Evolutionary conservation across 2,797 vertebrate genomes (phyloP), one percentile per base, ranked within the genome.

Genomic region (Bradypus variegatus): DNA sequence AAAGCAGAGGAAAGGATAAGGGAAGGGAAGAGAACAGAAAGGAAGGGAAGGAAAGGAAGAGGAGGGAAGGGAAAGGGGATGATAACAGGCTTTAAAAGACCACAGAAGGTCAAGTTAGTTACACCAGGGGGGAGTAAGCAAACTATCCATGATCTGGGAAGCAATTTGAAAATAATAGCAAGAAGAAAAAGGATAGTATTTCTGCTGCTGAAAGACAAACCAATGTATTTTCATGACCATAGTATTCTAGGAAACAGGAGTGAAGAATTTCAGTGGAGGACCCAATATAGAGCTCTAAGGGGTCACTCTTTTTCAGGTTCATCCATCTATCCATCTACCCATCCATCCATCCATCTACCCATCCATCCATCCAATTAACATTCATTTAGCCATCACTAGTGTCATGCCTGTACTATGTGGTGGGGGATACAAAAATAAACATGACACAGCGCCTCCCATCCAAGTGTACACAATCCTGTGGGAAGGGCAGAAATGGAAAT

Each of bases 201-300:
- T 93, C 58, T 87, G 36, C 93, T 81, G 41, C n/a, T 62, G 73
- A 65, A 91, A 86, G 78, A 77, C 69, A 38, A 83, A 72, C 53
- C 58, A 31, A 7, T 55, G 1, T 62, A 48, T 91, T 90, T 93
- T 87, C 13, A 27, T 60, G 55, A 27, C 45, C 21, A 41, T 13
- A 15, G 5, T 75, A 19, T 62, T 78, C 8, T 84, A 29, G 73
- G 48, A 13, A 88, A 78, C 45, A 31, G 27, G 84, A 65, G 36
- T 75, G 31, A 86, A 88, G 48, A 48, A 77, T 93, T 19, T 38
- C 64, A 78, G 29, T 31, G 11, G 55, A 86, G 70, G 53, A 90
- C 7, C 13, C 53, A 58, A 72, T 80, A 41, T 79, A 36, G 73
- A 83, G 14, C 31, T 82, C 27, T 55, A 5, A 53, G 8, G 11